Percentiles rank a stretch among this genome's conserved stretches.
Conservation (phyloP, 2,113 vertebrate species). For the Nothoprocta perdicaria region DNA sequence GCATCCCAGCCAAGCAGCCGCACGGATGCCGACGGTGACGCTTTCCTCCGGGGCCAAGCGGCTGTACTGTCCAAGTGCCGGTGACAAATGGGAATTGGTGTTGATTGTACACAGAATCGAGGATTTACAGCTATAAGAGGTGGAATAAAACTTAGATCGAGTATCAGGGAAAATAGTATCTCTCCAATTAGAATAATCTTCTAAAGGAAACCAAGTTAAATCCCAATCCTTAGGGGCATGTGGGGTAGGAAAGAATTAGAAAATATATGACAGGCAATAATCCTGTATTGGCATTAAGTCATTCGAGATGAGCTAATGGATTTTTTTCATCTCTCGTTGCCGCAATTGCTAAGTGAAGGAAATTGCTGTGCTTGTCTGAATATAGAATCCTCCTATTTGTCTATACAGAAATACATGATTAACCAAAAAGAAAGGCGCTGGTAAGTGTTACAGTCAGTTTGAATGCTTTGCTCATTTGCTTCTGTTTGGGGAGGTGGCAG, state of each 20-base stretch:
- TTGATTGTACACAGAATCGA: neutral
- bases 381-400: neutral
- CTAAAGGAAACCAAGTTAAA: conserved; percentile 45
- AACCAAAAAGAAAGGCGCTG: neutral
- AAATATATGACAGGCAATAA: conserved; percentile 31
- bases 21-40: neutral
- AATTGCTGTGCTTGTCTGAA: conserved; percentile 6
- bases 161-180: neutral
- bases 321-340: conserved; percentile 31
- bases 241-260: conserved; percentile 33
- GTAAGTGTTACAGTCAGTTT: neutral
- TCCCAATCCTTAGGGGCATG: neutral
- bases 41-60: neutral
- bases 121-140: neutral
- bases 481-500: neutral
- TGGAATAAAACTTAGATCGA: conserved; percentile 29
- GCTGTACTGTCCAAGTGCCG: neutral
- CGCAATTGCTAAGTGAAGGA: neutral
- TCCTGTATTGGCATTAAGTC: conserved; percentile 38
- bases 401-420: conserved; percentile 23
- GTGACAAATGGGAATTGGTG: conserved; percentile 15
- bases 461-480: neutral
- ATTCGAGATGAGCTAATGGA: neutral
- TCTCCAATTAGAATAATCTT: conserved; percentile 47
- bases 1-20: neutral